A percentile compares a stretch with the other conserved stretches of the same genome.
Evolutionary conservation across 2,113 vertebrate genomes (phyloP).

Genomic region (Eurystomus gularis): DNA sequence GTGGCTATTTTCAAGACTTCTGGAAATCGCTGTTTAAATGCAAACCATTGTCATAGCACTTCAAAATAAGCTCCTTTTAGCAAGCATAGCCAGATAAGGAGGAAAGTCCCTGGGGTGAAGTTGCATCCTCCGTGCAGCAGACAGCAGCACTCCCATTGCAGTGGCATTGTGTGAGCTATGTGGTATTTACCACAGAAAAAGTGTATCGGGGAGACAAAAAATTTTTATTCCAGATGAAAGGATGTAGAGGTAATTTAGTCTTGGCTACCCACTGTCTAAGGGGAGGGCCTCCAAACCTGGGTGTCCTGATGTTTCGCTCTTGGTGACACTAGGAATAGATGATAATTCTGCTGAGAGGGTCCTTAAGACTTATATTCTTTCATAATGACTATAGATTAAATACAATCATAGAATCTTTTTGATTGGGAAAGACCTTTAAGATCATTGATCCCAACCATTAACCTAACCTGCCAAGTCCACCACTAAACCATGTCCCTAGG

Average conservation of each 20-base stretch:
- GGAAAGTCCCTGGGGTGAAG: background rate
- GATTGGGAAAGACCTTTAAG: too few species aligned
- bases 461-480: too few species aligned
- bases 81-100: background rate
- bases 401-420: too few species aligned
- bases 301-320: background rate
- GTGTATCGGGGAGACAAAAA: background rate
- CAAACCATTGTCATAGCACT: background rate
- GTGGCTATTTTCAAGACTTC: background rate
- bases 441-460: too few species aligned
- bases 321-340: background rate
- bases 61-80: background rate
- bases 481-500: too few species aligned
- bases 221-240: background rate
- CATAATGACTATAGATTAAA: too few species aligned
- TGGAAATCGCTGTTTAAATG: background rate
- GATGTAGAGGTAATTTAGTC: background rate
- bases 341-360: background rate
- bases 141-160: background rate
- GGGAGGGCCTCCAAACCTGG: background rate
- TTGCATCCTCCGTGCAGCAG: background rate
- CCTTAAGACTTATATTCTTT: too few species aligned
- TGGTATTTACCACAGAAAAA: background rate
- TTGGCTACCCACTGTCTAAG: background rate
- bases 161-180: rapidly evolving